Base-by-base conservation (phyloP, 2,113 vertebrate species). In the Mungos mungo region DNA sequence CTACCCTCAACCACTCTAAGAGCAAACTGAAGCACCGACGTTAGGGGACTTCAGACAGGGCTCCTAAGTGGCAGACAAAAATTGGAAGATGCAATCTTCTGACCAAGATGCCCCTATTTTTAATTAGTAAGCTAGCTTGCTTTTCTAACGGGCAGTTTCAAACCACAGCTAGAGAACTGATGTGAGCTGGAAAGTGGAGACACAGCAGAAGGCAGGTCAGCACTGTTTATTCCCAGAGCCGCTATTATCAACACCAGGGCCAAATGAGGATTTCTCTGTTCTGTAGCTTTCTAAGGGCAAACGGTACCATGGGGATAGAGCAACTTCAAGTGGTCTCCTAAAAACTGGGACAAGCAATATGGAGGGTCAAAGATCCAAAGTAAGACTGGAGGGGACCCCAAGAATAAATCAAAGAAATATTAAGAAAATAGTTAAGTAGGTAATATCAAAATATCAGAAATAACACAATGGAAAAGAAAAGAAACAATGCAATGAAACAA, bases 111-210 rank as follows among this genome's bases (percentile, higher is more conserved):
- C 11, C 29, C 11, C 31, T 35, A 57, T n/a, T 94, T 57, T 72
- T 72, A 77, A 72, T 63, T n/a, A 77, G 57, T 60, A 85, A 54
- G n/a, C 77, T 81, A 57, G 19, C 5, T 15, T 87, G 71, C 15
- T 29, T 84, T 95, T 86, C 69, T 81, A 88, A 77, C 0, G 76
- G 65, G 14, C 25, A 25, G 89, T 94, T 97, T 94, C 47, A 80
- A 76, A 89, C 19, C 13, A 38, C 0, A 74, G 57, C 41, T 57
- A 54, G 7, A 74, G 18, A 76, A 10, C 14, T 1, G 1, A 14
- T 2, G 45, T 41, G 47, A 82, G 14, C 69, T 47, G 21, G 11
- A 33, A 10, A 63, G 31, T 33, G 14, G 18, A 89, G 23, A 47
- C 16, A 33, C 1, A 63, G 68, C n/a, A 66, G 25, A 66, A 88